Percentiles rank a stretch among this genome's conserved stretches.
These are phyloP conservation scores for Acrocephalus arundinaceus DNA, from an alignment of 2,113 vertebrate species.

Conservation along the genomic window DNA sequence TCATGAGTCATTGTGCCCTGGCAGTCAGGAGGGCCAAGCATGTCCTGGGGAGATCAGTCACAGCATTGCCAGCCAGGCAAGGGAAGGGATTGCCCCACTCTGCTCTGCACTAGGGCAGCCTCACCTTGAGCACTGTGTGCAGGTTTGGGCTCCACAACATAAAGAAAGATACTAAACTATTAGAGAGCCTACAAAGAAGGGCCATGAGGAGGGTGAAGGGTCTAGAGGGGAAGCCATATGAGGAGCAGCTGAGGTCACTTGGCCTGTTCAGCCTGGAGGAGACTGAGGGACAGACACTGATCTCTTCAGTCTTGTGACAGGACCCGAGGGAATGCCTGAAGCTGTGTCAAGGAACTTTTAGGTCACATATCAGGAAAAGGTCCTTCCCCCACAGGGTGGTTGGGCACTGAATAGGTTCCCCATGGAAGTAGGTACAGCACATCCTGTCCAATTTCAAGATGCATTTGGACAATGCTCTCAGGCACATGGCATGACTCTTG, in stretches of 20 bases:
- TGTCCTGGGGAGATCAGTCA: neutral
- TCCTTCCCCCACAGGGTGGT: neutral
- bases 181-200: neutral
- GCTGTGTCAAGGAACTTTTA: neutral
- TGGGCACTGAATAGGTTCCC: neutral
- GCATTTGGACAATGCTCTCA: neutral
- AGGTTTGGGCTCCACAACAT: neutral
- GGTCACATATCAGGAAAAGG: neutral
- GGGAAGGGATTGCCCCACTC: rapidly evolving
- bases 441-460: neutral
- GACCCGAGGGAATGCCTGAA: neutral
- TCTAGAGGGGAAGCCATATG: neutral
- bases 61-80: rapidly evolving
- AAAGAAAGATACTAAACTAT: neutral
- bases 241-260: neutral
- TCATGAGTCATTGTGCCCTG: neutral
- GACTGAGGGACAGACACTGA: neutral
- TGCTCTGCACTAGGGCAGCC: neutral
- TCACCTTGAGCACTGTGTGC: neutral
- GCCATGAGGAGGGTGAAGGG: neutral
- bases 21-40: neutral
- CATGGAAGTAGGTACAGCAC: neutral
- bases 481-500: neutral
- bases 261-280: neutral
- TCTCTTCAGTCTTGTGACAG: neutral